These are phyloP conservation scores for Argyrosomus regius DNA, from an alignment of 2,797 vertebrate species.

Conservation along the genomic window DNA sequence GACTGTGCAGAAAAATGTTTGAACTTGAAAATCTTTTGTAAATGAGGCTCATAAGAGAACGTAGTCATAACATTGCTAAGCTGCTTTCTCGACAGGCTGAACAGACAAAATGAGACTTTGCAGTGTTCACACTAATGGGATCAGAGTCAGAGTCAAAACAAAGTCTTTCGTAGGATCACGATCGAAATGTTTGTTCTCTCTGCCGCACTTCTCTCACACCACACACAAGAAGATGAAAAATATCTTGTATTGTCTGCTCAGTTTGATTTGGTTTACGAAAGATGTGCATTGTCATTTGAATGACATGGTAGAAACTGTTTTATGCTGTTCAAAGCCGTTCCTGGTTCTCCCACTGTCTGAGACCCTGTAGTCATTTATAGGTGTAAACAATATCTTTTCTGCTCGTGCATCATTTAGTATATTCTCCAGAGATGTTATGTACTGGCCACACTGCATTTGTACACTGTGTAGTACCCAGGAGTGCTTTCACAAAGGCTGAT, in stretches of 20 bases:
- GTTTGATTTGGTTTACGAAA: slow-evolving; percentile 29
- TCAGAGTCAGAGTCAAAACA: slow-evolving; percentile 22
- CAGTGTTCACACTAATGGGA: background rate
- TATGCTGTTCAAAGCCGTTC: slow-evolving; percentile 1
- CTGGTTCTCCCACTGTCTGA: slow-evolving; percentile 15
- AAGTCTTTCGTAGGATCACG: background rate
- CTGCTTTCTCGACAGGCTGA: background rate
- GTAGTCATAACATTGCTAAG: background rate
- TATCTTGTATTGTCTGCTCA: slow-evolving; percentile 8
- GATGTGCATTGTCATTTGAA: background rate
- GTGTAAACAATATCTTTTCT: slow-evolving; percentile 21
- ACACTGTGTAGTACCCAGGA: background rate
- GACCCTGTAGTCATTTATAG: background rate
- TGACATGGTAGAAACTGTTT: background rate
- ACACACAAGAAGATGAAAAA: slow-evolving; percentile 2
- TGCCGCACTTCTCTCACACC: background rate
- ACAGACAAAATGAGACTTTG: slow-evolving; percentile 1
- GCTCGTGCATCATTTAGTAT: slow-evolving; percentile 7
- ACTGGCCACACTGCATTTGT: slow-evolving; percentile 17
- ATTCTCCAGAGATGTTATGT: slow-evolving; percentile 18
- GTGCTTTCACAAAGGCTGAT: slow-evolving; percentile 18
- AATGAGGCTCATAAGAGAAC: background rate
- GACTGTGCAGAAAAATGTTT: background rate
- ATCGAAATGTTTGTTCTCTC: background rate
- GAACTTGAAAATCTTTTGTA: slow-evolving; percentile 1